phyloP scores from a whole-genome alignment of 2,888 invertebrate genomes.

The Tenthredo livida region DNA sequence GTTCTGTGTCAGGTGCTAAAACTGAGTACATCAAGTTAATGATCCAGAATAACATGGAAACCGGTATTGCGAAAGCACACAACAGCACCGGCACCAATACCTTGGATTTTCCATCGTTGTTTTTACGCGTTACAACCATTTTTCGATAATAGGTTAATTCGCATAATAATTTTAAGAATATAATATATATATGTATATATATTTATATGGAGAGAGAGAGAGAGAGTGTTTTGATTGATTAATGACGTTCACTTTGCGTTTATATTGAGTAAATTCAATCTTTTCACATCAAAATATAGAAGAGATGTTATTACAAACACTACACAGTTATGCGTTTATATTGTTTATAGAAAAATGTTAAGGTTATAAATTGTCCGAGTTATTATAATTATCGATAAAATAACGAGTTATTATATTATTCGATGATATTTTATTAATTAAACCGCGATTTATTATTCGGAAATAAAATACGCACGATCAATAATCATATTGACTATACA shows the following conservation, averaged over 20 bases:
- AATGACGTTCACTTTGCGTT: too few species aligned
- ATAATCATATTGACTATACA: not conserved
- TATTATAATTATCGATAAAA: too few species aligned
- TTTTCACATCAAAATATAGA: too few species aligned
- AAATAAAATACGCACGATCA: not conserved
- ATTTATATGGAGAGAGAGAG: not conserved
- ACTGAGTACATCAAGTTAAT: slow-evolving; percentile 85
- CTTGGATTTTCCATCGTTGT: slow-evolving; percentile 60
- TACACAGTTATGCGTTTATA: not conserved
- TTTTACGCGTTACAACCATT: slow-evolving; percentile 55
- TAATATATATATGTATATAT: too few species aligned
- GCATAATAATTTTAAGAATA: not conserved
- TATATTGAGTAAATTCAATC: too few species aligned
- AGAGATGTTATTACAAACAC: not conserved
- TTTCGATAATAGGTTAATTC: not conserved
- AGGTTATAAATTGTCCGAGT: too few species aligned
- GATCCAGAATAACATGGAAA: slow-evolving; percentile 89
- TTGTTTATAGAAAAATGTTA: not conserved
- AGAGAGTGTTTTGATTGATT: too few species aligned
- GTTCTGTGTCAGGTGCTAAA: slow-evolving; percentile 79
- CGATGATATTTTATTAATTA: not conserved
- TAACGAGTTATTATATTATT: too few species aligned
- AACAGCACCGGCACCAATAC: slow-evolving; percentile 82
- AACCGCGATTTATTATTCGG: not conserved
- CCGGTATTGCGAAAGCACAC: slow-evolving; percentile 85